phyloP scores from a whole-genome alignment of 2,888 invertebrate genomes.

The Exephanes ischioxanthus region DNA sequence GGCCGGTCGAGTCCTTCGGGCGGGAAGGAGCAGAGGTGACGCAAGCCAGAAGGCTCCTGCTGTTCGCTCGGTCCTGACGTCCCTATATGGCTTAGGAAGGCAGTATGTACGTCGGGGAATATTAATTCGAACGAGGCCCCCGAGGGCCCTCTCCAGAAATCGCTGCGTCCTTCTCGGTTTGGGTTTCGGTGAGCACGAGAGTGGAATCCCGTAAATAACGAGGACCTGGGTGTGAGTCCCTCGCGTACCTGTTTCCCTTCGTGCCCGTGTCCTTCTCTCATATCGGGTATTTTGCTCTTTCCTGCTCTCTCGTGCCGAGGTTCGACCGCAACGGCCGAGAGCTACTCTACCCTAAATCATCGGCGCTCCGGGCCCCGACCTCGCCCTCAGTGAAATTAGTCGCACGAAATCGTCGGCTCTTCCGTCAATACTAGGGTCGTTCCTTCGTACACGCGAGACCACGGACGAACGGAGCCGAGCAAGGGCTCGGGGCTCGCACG shows the following conservation, averaged over 20 bases:
- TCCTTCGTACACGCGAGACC: conserved; percentile 44
- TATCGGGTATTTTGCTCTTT: conserved; percentile 57
- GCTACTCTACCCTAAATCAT: conserved; percentile 73
- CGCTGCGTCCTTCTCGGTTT: conserved; percentile 53
- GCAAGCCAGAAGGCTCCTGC: conserved; percentile 55
- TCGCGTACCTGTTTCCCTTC: conserved; percentile 17
- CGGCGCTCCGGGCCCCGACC: conserved; percentile 69
- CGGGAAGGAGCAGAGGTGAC: conserved; percentile 61
- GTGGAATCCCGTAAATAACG: conserved; percentile 77
- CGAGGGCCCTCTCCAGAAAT: conserved; percentile 55
- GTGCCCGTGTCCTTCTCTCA: conserved; percentile 51
- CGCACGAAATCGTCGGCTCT: conserved; percentile 61
- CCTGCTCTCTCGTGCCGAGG: conserved; percentile 51
- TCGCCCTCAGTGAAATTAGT: conserved; percentile 67
- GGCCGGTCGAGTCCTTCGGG: conserved; percentile 52
- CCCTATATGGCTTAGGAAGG: conserved; percentile 48
- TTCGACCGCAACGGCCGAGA: conserved; percentile 56
- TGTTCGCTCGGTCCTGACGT: conserved; percentile 46
- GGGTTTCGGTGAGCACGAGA: conserved; percentile 61
- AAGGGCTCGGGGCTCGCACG: conserved; percentile 10
- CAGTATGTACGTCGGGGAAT: conserved; percentile 65
- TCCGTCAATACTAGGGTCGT: conserved; percentile 59
- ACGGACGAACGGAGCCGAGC: conserved; percentile 17
- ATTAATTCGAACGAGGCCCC: conserved; percentile 71
- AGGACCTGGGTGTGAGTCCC: conserved; percentile 54